Base-by-base conservation (phyloP, 2,888 invertebrate genomes). In the Aphodius granarius region DNA sequence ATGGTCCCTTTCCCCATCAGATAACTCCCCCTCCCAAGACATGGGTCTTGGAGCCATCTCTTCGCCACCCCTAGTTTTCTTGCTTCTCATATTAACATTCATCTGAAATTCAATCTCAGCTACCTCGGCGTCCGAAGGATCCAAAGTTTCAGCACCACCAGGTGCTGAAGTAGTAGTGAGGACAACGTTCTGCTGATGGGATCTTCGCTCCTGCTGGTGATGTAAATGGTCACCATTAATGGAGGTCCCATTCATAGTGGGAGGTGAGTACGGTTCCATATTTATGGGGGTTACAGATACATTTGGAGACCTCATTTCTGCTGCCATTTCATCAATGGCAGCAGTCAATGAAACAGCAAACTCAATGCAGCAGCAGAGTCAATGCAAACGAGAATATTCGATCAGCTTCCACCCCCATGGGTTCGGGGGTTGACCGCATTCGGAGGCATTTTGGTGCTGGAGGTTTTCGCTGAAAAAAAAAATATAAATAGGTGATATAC, bases 11-110 rank as follows among this genome's bases (percentile, higher is more conserved):
- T 95, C 95, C n/a, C 94, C 92, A 84, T 97, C 97, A 1, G 96
- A 96, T 13, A 97, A 90, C 86, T 96, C 96, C 6, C 97, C 97
- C 86, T 97, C 97, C 97, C 97, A 97, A 5, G 96, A 96, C 97
- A 97, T 97, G 71, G 97, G 97, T 73, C 97, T 88, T 6, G 91
- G 90, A 62, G 87, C 83, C 68, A 90, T 74, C 15, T 71, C 90
- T 72, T 84, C 78, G 74, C 80, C 63, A 78, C 80, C 71, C 76
- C 77, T 72, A 81, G 78, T 78, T 81, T 85, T 83, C 79, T 83
- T 85, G 79, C 85, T 86, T 73, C 84, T 83, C 75, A 86, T 82
- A 83, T 86, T 84, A 79, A 85, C 85, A 70, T 86, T 85, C 71
- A 82, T 78, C 63, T 91, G 90, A 85, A 94, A 93, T 85, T 94